Percentiles rank a stretch among this genome's conserved stretches.
phyloP scores from a whole-genome alignment of 2,888 invertebrate species.

The Nycteola revayana region DNA sequence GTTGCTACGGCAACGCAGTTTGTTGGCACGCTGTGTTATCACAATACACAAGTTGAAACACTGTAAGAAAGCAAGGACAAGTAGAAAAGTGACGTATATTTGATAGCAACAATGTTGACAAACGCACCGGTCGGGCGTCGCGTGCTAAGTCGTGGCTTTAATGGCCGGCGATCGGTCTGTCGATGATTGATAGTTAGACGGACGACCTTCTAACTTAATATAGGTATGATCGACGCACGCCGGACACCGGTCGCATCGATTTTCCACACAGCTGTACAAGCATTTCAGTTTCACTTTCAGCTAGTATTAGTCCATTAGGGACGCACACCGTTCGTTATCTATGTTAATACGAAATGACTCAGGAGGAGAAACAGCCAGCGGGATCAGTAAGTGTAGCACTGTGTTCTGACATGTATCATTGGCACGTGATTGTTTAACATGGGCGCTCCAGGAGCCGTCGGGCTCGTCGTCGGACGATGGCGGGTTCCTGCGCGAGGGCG shows the following conservation, averaged over 20 bases:
- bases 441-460: slow-evolving; percentile 71
- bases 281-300: slow-evolving; percentile 66
- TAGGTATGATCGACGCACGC: slow-evolving; percentile 51
- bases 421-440: slow-evolving; percentile 64
- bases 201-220: slow-evolving; percentile 57
- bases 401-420: slow-evolving; percentile 51
- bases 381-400: slow-evolving; percentile 51
- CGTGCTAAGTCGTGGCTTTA: slow-evolving; percentile 33
- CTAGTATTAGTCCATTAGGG: slow-evolving; percentile 51
- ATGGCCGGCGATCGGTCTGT: slow-evolving; percentile 37
- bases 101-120: slow-evolving; percentile 22
- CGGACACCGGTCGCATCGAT: slow-evolving; percentile 67
- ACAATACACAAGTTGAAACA: slow-evolving; percentile 24
- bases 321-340: slow-evolving; percentile 42
- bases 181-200: slow-evolving; percentile 55
- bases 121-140: slow-evolving; percentile 32
- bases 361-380: slow-evolving; percentile 35
- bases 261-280: slow-evolving; percentile 55
- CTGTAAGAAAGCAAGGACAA: slow-evolving; percentile 23
- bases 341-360: slow-evolving; percentile 36
- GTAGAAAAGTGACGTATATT: slow-evolving; percentile 11
- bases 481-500: slow-evolving; percentile 71
- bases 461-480: slow-evolving; percentile 80
- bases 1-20: slow-evolving; percentile 58
- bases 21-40: slow-evolving; percentile 47